Conservation (phyloP, 2,113 vertebrate genomes). For the Micronycteris hirsuta region DNA sequence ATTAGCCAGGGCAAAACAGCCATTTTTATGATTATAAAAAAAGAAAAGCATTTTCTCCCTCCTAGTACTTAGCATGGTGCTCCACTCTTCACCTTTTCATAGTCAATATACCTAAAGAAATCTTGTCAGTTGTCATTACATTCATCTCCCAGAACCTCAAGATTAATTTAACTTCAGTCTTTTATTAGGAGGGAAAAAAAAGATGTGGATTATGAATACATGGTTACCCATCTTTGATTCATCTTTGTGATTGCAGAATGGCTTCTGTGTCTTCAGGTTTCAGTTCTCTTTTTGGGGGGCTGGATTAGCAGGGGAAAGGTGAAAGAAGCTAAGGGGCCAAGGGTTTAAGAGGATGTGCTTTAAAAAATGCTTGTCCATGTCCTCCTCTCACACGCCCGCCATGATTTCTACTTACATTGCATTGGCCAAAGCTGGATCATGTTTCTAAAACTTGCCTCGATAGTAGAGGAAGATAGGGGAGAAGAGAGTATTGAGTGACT, state of each 20-base stretch:
- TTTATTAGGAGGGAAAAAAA: neutral
- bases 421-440: neutral
- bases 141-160: neutral
- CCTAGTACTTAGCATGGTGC: neutral
- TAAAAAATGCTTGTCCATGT: neutral
- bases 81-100: neutral
- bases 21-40: neutral
- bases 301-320: neutral
- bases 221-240: neutral
- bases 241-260: neutral
- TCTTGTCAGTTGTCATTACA: neutral
- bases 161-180: neutral
- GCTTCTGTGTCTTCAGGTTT: neutral
- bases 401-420: neutral
- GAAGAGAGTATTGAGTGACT: neutral
- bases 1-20: neutral
- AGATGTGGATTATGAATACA: neutral
- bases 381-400: rapidly evolving
- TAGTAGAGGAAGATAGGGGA: neutral
- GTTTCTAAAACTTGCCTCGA: neutral
- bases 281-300: neutral
- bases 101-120: neutral
- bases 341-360: neutral
- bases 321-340: neutral
- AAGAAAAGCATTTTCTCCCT: neutral